These are phyloP conservation scores for Xanthostigma xanthostigma DNA, from an alignment of 2,888 invertebrate genomes.

Conservation along the genomic window DNA sequence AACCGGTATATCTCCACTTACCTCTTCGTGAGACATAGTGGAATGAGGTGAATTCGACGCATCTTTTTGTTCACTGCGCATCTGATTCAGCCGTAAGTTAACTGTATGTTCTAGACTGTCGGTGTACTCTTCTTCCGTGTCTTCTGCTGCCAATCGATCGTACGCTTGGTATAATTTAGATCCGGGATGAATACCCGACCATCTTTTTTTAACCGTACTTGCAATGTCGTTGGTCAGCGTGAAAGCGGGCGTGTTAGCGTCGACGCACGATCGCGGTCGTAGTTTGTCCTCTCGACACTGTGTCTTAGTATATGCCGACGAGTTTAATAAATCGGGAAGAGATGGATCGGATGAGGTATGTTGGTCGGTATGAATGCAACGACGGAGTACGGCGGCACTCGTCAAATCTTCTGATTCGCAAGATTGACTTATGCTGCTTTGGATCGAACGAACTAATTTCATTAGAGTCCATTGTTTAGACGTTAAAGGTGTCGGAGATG, in stretches of 20 bases:
- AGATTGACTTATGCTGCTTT: constrained; percentile 30
- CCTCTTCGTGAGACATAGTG: too few species aligned
- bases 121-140: constrained; percentile 54
- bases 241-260: constrained; percentile 30
- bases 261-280: constrained; percentile 57
- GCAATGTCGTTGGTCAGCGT: constrained; percentile 29
- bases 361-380: constrained; percentile 27
- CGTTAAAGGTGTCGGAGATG: constrained; percentile 33
- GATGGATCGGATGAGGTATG: constrained; percentile 33
- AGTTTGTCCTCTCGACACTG: constrained; percentile 34
- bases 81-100: constrained; percentile 5
- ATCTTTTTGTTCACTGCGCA: not conserved
- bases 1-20: too few species aligned
- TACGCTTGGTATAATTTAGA: constrained; percentile 59
- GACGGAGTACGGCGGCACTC: constrained; percentile 33
- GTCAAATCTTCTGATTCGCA: constrained; percentile 6
- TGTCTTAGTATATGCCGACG: constrained; percentile 34
- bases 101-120: constrained; percentile 53
- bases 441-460: constrained; percentile 41
- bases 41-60: not conserved
- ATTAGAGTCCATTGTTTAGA: constrained; percentile 41
- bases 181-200: constrained; percentile 56
- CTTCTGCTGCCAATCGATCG: constrained; percentile 48
- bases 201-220: constrained; percentile 41
- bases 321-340: constrained; percentile 42